Evolutionary conservation across 2,113 vertebrate genomes (phyloP), one percentile per base, ranked within the genome.

Genomic region (Anoplopoma fimbria): DNA sequence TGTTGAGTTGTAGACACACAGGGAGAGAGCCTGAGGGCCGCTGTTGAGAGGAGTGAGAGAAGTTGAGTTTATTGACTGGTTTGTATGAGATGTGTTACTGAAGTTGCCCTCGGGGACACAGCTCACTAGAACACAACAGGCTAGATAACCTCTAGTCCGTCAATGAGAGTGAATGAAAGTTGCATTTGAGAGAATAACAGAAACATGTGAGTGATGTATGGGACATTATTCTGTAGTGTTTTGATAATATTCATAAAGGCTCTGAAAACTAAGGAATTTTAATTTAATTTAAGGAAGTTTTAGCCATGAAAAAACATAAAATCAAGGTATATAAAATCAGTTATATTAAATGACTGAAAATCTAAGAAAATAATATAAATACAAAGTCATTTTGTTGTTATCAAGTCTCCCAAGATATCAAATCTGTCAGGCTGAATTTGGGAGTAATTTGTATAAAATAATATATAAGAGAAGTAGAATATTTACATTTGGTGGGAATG

Each of bases 31-130:
- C 93, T 34, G 79, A 69, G 89, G 91, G 90, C 77, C 31, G 25
- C 25, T 72, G 82, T 85, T 23, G 40, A 82, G 69, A 76, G 68
- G 79, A 70, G 55, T 61, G 79, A 80, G 72, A 79, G 86, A 79
- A 80, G 84, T 79, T 79, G 85, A 75, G 79, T 76, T 33, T 91
- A 92, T 93, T 91, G 92, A 92, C 77, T 79, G 87, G 60, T 76
- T 79, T 86, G 86, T 89, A 76, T 82, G 83, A 89, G 87, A 89
- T 14, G 76, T 91, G 90, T 87, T 76, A 47, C 80, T 1, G 84
- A 51, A 40, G 67, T 61, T 60, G 42, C 80, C 87, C 88, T 75
- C 33, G 3, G 83, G 90, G 90, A 87, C 9, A 1, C 15, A 13
- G 85, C 75, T 90, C 81, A 25, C 77, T 58, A 10, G 36, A 25